Conservation (phyloP, 1,140 invertebrate species). For the Eueides isabella region DNA sequence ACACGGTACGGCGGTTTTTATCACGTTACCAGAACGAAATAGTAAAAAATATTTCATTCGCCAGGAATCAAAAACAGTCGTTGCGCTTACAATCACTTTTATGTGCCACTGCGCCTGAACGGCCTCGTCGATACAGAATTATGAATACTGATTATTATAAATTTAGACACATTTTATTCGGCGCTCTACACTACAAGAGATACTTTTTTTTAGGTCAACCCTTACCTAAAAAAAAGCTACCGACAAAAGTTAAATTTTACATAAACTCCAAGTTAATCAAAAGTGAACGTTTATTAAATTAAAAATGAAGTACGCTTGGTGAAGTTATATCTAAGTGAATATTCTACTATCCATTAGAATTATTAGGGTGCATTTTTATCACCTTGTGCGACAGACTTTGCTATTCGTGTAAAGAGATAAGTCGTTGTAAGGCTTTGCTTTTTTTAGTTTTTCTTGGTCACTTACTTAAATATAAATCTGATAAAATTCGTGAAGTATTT, state of each 20-base stretch:
- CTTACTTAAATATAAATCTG: neutral
- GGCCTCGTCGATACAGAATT: too few relatives aligned
- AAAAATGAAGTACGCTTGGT: neutral
- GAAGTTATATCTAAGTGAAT: neutral
- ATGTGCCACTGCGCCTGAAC: too few relatives aligned
- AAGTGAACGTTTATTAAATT: neutral
- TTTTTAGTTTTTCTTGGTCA: slow-evolving; percentile 21
- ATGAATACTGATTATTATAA: too few relatives aligned
- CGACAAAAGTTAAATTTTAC: neutral
- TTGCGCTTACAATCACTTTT: too few relatives aligned
- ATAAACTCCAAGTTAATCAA: neutral
- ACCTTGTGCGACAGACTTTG: slow-evolving; percentile 19
- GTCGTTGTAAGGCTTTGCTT: slow-evolving; percentile 24
- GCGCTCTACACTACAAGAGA: too few relatives aligned
- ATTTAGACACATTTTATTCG: too few relatives aligned
- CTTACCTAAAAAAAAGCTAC: neutral
- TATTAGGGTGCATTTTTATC: slow-evolving; percentile 18
- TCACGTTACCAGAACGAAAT: too few relatives aligned
- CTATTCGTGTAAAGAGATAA: slow-evolving; percentile 33
- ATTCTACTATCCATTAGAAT: slow-evolving; percentile 20
- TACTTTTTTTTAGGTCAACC: too few relatives aligned
- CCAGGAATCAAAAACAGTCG: too few relatives aligned
- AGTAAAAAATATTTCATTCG: too few relatives aligned
- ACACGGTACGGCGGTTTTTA: too few relatives aligned
- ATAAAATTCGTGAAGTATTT: neutral